Conservation (phyloP, 2,797 vertebrate genomes). For the Cuculus canorus region DNA sequence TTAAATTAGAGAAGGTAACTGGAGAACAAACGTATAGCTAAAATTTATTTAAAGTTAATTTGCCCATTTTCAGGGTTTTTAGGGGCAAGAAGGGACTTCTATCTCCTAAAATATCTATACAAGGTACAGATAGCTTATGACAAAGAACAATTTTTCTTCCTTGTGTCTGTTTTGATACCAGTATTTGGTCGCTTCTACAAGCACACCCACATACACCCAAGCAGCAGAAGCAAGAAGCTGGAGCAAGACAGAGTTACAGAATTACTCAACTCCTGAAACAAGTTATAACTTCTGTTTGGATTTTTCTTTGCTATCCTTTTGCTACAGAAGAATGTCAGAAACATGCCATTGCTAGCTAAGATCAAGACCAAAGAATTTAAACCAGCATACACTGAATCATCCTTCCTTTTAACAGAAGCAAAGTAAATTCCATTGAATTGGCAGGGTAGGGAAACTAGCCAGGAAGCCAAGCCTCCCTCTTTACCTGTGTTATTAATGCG, state of each 20-base stretch:
- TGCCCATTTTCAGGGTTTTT: not conserved
- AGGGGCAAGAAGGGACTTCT: not conserved
- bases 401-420: not conserved
- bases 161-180: not conserved
- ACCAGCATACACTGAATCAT: not conserved
- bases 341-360: not conserved
- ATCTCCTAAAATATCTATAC: not conserved
- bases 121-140: not conserved
- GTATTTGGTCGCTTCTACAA: not conserved
- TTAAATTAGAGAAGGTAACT: not conserved
- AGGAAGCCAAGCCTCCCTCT: not conserved
- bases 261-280: not conserved
- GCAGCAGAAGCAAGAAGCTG: conserved; percentile 38
- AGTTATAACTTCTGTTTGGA: not conserved
- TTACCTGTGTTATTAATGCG: conserved; percentile 84
- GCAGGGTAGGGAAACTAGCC: not conserved
- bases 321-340: not conserved
- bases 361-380: conserved; percentile 5
- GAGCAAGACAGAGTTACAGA: not conserved
- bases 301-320: not conserved
- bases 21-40: not conserved
- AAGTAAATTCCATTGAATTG: not conserved
- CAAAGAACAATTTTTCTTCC: not conserved
- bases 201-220: not conserved
- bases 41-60: not conserved